Evolutionary conservation across 2,797 vertebrate genomes (phyloP), one percentile per base, ranked within the genome.

Genomic region (Momotus momota): DNA sequence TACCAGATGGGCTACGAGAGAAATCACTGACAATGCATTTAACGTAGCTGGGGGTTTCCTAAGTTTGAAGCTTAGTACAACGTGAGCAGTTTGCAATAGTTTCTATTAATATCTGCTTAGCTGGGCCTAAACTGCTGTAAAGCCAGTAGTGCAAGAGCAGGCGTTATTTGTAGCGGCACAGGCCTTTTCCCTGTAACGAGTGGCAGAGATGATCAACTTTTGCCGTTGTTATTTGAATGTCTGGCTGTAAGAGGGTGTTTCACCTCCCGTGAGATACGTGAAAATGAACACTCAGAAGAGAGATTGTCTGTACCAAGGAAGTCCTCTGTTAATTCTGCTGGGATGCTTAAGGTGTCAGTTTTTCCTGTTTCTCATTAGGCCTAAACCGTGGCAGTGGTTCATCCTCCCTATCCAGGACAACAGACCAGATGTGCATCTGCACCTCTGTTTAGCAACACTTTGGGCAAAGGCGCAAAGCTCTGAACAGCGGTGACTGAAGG

Each of bases 31-130:
- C 93, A 75, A 26, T 33, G 31, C 14, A 3, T 64, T 82, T 64
- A 58, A 49, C 43, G 40, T n/a, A 51, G 35, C 22, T 58, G 93
- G 78, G 88, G 57, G 15, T 87, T 93, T 95, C 90, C 95, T 54
- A 35, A 82, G 29, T 95, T 95, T 92, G 88, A 89, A 49, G 54
- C 72, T 85, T 25, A 69, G 27, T 35, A 16, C 38, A 31, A 70
- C 4, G 12, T 62, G 48, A 81, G 51, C 29, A 9, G 57, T 81
- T 90, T 81, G 88, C 61, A 82, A 14, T 3, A 3, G n/a, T 84
- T 95, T 81, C 73, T 77, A 7, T 79, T 77, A 41, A 0, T 21
- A 8, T 48, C 82, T 89, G 41, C 64, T 77, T 81, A 90, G 27
- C 80, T 77, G 52, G 48, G 29, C 9, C 45, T 74, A 48, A 84